Percentiles rank a stretch among this genome's conserved stretches.
These are phyloP conservation scores for Argynnis bischoffii DNA, from an alignment of 2,888 invertebrate species.

Conservation along the genomic window DNA sequence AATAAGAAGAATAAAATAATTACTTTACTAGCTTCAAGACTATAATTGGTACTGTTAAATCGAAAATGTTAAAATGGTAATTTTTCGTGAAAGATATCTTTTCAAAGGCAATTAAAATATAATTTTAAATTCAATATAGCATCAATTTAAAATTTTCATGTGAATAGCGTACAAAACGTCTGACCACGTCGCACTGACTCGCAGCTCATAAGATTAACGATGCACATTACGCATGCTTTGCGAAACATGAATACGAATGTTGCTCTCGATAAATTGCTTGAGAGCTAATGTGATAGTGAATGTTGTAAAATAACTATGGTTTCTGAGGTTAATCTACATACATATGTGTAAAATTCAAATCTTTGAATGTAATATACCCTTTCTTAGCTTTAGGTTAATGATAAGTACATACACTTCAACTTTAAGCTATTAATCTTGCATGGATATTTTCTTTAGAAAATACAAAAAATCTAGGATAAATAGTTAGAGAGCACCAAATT, in stretches of 20 bases:
- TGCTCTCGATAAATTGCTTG: slow-evolving; percentile 50
- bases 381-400: background rate
- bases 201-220: slow-evolving; percentile 47
- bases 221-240: slow-evolving; percentile 36
- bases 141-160: slow-evolving; percentile 13
- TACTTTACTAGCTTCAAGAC: too few relatives aligned
- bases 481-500: too few relatives aligned
- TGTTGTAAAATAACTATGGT: slow-evolving; percentile 12
- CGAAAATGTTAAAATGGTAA: too few relatives aligned
- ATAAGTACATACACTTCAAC: background rate
- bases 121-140: background rate
- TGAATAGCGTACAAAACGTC: slow-evolving; percentile 20
- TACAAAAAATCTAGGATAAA: too few relatives aligned
- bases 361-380: too few relatives aligned
- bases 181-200: slow-evolving; percentile 16
- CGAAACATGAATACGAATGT: slow-evolving; percentile 48
- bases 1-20: too few relatives aligned
- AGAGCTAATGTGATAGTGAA: slow-evolving; percentile 25
- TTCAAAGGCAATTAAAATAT: background rate
- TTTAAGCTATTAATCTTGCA: too few relatives aligned
- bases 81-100: too few relatives aligned
- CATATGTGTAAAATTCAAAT: background rate
- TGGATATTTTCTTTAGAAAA: too few relatives aligned
- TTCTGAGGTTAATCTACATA: background rate
- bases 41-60: too few relatives aligned